Base-by-base conservation (phyloP, 2,797 vertebrate genomes). In the Gymnodraco acuticeps region DNA sequence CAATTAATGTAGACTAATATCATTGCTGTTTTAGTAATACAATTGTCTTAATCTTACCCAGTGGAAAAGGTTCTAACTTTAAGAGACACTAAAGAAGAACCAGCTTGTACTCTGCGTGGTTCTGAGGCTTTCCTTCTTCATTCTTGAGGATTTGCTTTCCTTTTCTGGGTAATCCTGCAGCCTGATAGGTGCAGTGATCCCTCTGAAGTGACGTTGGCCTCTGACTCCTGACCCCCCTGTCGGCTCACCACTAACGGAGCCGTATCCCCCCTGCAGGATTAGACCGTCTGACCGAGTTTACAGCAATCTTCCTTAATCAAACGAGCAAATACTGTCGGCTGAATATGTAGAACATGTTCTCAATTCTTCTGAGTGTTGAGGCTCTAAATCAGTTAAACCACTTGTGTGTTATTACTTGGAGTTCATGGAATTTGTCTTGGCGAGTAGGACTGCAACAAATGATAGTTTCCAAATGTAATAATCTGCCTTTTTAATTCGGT, bases 131-230 rank as follows among this genome's bases (percentile, higher is more conserved):
- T 77, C 54, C 51, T 41, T 2, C 48, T 59, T 63, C 51, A 41
- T 81, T 81, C 73, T 64, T 63, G 13, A n/a, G 16, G 73, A 78
- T 83, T 87, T 70, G 2, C 62, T 63, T 66, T 75, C 72, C 59
- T 53, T 64, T 38, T 69, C 58, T 75, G n/a, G 1, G 33, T 83
- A 84, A 86, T 87, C 79, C 87, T 48, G 15, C 58, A 1, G 47
- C 17, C 72, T 53, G 61, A 77, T 78, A 33, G 42, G 55, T 70
- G 83, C 73, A 73, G 20, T 61, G 73, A 81, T 77, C 83, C 38
- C 43, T 79, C 78, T 80, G 86, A 85, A 86, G 80, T 76, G 65
- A 73, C 48, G 0, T 0, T 81, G 78, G 77, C 70, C 78, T 67
- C 60, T 67, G 75, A 77, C 82, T 78, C 16, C 20, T 76, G 64